These are phyloP conservation scores for Drosophila dives DNA, from an alignment of 2,888 invertebrate species.

Conservation along the genomic window DNA sequence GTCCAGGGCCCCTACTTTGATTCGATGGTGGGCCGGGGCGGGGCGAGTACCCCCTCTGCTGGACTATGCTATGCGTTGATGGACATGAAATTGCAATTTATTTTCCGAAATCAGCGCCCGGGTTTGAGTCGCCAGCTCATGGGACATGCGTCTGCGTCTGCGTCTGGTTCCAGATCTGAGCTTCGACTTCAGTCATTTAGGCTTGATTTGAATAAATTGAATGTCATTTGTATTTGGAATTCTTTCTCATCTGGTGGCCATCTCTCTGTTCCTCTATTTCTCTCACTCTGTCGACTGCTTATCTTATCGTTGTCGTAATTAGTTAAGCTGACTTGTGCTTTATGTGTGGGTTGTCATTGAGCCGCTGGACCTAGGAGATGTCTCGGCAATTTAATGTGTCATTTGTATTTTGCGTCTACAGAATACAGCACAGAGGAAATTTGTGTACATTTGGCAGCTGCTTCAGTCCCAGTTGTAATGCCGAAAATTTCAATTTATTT, in stretches of 20 bases:
- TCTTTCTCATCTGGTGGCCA: constrained; percentile 53
- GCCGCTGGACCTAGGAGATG: constrained; percentile 30
- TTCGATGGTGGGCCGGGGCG: neutral
- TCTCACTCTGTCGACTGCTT: constrained; percentile 57
- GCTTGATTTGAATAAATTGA: constrained; percentile 81
- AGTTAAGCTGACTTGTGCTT: constrained; percentile 74
- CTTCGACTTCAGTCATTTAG: constrained; percentile 47
- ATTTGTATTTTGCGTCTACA: constrained; percentile 50
- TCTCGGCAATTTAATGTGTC: constrained; percentile 67
- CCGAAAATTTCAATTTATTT: constrained; percentile 75
- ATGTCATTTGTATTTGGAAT: constrained; percentile 78
- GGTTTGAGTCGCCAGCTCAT: constrained; percentile 44
- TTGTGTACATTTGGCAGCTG: constrained; percentile 41
- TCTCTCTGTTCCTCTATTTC: constrained; percentile 9
- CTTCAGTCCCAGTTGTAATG: constrained; percentile 61
- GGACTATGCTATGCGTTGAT: constrained; percentile 52
- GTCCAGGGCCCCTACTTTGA: constrained; percentile 8
- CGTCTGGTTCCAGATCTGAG: constrained; percentile 12
- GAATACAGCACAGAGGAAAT: constrained; percentile 33
- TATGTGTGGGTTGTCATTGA: constrained; percentile 52
- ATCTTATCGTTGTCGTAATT: constrained; percentile 79
- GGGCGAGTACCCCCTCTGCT: constrained; percentile 6
- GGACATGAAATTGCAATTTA: constrained; percentile 81
- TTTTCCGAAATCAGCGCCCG: constrained; percentile 71
- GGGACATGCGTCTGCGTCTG: constrained; percentile 46